Conservation (phyloP, 2,888 invertebrate species). For the Sarcophaga carnaria region DNA sequence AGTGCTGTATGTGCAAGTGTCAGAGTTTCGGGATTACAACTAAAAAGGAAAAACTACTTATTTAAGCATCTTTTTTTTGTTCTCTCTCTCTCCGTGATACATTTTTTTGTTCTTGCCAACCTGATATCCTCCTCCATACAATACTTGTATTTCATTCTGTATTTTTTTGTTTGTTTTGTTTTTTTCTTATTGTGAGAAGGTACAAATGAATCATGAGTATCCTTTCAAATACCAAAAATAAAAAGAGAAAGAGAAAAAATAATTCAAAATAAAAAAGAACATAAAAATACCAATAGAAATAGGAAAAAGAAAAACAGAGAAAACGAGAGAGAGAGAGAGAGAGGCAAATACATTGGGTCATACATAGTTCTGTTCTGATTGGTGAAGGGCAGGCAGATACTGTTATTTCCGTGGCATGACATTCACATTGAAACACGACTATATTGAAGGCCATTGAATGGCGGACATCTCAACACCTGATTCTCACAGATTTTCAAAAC, state of each 20-base stretch:
- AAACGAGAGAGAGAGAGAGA: too few species aligned
- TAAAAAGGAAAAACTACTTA: neutral
- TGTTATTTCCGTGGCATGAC: too few species aligned
- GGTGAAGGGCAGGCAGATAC: too few species aligned
- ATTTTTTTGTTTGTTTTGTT: conserved; percentile 5
- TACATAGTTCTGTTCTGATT: too few species aligned
- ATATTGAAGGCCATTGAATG: too few species aligned
- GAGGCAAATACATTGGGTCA: too few species aligned
- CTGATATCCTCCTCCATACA: neutral
- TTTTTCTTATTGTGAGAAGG: neutral
- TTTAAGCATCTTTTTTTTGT: conserved; percentile 4
- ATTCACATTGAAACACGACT: too few species aligned
- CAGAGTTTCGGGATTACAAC: conserved; percentile 41
- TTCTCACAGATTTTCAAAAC: too few species aligned
- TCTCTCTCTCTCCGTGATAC: neutral
- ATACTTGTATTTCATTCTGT: neutral
- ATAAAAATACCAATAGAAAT: neutral
- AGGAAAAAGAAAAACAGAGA: neutral
- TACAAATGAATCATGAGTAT: conserved; percentile 36
- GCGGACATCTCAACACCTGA: too few species aligned
- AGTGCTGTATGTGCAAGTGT: conserved; percentile 10
- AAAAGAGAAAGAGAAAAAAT: neutral
- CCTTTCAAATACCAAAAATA: neutral
- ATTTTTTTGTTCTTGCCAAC: neutral
- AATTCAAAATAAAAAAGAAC: neutral